These are phyloP conservation scores for Tachycineta bicolor DNA, from an alignment of 2,113 vertebrate species.

Conservation along the genomic window DNA sequence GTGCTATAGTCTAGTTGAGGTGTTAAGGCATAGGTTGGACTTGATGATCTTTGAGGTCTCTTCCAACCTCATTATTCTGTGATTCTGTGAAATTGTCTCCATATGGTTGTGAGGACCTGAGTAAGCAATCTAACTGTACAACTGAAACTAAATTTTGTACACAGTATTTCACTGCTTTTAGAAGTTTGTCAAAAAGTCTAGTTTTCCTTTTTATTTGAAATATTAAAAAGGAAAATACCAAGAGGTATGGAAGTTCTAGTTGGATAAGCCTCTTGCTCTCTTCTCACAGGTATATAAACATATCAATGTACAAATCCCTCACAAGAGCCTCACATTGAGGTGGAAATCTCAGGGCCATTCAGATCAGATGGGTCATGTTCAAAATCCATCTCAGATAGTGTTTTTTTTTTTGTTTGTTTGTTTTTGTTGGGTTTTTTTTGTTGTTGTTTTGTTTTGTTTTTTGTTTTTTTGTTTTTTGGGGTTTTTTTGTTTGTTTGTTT, in stretches of 20 bases:
- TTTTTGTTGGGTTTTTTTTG: too few species aligned
- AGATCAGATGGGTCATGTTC: background rate
- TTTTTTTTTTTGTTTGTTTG: too few species aligned
- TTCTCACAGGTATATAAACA: background rate
- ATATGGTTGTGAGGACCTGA: background rate
- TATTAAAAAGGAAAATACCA: background rate
- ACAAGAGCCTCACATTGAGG: fast-evolving
- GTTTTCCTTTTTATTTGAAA: background rate
- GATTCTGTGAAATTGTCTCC: background rate
- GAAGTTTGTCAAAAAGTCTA: background rate
- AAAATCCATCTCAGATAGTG: background rate
- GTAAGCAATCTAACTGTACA: background rate
- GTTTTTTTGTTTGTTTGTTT: too few species aligned
- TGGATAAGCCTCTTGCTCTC: background rate
- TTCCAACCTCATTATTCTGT: too few species aligned
- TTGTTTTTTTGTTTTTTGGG: too few species aligned
- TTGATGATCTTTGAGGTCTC: too few species aligned
- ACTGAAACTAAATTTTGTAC: background rate
- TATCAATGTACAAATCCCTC: background rate
- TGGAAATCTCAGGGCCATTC: background rate
- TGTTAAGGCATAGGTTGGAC: too few species aligned
- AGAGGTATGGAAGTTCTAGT: background rate
- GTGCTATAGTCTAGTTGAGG: too few species aligned
- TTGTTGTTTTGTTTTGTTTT: background rate
- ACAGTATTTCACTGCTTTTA: background rate